Conservation (phyloP, 2,888 invertebrate genomes). For the Pantelozetes paolii region DNA sequence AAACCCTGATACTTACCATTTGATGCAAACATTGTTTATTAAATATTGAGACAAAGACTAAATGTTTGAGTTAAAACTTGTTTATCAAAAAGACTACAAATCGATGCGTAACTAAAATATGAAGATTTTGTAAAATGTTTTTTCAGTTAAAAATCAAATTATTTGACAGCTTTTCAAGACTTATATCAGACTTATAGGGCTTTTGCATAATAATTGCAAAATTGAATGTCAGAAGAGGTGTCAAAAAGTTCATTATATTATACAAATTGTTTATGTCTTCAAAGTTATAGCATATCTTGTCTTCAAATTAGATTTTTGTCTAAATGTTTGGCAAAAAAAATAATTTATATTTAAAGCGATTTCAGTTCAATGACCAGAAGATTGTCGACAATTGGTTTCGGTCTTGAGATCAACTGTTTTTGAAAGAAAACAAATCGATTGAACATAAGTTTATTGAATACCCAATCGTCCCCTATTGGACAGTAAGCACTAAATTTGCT, state of each 20-base stretch:
- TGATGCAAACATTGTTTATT: too few relatives aligned
- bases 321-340: not conserved
- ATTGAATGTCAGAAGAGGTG: not conserved
- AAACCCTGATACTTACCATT: too few relatives aligned
- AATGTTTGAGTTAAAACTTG: not conserved
- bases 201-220: not conserved
- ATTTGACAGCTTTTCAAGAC: not conserved
- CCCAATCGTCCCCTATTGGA: not conserved
- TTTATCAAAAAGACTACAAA: not conserved
- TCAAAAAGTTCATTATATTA: not conserved
- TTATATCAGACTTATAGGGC: not conserved
- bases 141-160: not conserved
- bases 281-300: too few relatives aligned
- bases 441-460: not conserved
- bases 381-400: not conserved
- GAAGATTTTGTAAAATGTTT: not conserved
- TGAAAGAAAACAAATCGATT: not conserved
- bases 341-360: not conserved
- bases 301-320: not conserved
- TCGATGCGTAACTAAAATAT: not conserved
- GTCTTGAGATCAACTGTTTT: not conserved
- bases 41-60: too few relatives aligned
- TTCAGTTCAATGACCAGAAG: constrained; percentile 10
- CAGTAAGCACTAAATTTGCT: not conserved
- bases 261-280: too few relatives aligned